Evolutionary conservation across 2,888 invertebrate species (phyloP).

Genomic region (Latrodectus hesperus): DNA sequence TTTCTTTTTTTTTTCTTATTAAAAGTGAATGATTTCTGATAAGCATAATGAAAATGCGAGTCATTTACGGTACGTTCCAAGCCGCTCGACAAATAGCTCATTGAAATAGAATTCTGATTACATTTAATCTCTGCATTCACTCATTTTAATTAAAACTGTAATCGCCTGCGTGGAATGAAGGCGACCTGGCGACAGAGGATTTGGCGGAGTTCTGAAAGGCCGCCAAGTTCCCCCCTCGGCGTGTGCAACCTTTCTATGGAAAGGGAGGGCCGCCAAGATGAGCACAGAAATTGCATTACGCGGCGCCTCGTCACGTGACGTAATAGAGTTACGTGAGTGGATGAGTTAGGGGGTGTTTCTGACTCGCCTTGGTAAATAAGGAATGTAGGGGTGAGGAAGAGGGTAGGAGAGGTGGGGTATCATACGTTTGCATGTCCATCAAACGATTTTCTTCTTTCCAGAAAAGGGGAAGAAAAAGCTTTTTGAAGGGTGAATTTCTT

Average conservation of each 20-base stretch:
- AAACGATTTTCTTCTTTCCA: constrained; percentile 6
- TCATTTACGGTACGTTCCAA: no score
- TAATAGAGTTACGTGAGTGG: constrained; percentile 69
- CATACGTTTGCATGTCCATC: constrained; percentile 33
- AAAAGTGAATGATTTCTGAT: no score
- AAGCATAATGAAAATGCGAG: no score
- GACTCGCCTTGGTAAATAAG: constrained; percentile 66
- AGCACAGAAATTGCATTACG: constrained; percentile 70
- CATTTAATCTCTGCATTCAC: constrained; percentile 1
- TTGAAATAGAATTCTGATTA: background rate
- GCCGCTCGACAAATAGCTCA: no score
- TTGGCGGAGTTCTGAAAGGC: background rate
- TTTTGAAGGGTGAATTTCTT: background rate
- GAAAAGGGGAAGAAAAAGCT: constrained; percentile 7
- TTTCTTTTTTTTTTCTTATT: no score
- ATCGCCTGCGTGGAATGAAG: constrained; percentile 16
- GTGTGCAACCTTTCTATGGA: constrained; percentile 20
- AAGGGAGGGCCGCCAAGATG: constrained; percentile 60
- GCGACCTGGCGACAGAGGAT: background rate
- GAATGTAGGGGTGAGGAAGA: constrained; percentile 41
- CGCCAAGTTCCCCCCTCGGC: background rate
- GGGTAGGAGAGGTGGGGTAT: background rate
- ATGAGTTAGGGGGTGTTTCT: constrained; percentile 67
- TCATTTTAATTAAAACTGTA: constrained; percentile 36
- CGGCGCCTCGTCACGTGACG: constrained; percentile 68